Percentiles rank a stretch among this genome's conserved stretches.
Conservation (phyloP, 2,888 invertebrate genomes). For the Prosapia bicincta region DNA sequence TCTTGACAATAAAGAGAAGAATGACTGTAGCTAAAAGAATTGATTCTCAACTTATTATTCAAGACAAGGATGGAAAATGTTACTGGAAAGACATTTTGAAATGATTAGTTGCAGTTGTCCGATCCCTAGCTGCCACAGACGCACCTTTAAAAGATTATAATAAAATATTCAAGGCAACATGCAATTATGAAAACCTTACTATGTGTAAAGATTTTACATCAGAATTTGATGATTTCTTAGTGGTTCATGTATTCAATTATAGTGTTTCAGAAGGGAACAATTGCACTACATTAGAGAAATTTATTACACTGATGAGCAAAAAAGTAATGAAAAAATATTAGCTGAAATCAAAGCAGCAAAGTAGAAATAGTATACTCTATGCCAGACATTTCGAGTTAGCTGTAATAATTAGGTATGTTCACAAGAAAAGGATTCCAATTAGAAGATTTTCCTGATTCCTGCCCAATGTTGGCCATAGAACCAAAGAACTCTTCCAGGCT, state of each 20-base stretch:
- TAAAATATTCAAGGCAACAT: slow-evolving; percentile 38
- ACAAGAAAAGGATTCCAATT: slow-evolving; percentile 37
- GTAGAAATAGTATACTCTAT: slow-evolving; percentile 39
- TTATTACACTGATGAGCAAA: slow-evolving; percentile 41
- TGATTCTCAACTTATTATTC: slow-evolving; percentile 22
- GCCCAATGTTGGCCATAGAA: slow-evolving; percentile 41
- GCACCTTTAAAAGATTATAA: slow-evolving; percentile 38
- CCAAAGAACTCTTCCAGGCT: slow-evolving; percentile 39
- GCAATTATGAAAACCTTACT: slow-evolving; percentile 41
- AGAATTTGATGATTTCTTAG: slow-evolving; percentile 42
- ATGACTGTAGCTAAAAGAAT: slow-evolving; percentile 16
- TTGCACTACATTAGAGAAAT: slow-evolving; percentile 42
- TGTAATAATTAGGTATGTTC: slow-evolving; percentile 41
- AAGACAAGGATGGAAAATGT: slow-evolving; percentile 30
- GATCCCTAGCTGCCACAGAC: slow-evolving; percentile 36
- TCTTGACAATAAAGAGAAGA: slow-evolving; percentile 23
- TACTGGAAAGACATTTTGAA: slow-evolving; percentile 40
- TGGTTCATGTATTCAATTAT: slow-evolving; percentile 38
- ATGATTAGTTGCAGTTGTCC: slow-evolving; percentile 38
- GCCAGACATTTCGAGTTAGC: slow-evolving; percentile 41
- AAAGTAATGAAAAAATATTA: slow-evolving; percentile 38
- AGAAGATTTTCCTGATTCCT: slow-evolving; percentile 43
- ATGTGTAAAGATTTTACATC: slow-evolving; percentile 40
- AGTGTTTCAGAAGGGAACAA: slow-evolving; percentile 38
- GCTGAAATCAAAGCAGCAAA: slow-evolving; percentile 39